Percentiles rank a stretch among this genome's conserved stretches.
phyloP scores from a whole-genome alignment of 2,113 vertebrate species.

The Eptesicus fuscus region DNA sequence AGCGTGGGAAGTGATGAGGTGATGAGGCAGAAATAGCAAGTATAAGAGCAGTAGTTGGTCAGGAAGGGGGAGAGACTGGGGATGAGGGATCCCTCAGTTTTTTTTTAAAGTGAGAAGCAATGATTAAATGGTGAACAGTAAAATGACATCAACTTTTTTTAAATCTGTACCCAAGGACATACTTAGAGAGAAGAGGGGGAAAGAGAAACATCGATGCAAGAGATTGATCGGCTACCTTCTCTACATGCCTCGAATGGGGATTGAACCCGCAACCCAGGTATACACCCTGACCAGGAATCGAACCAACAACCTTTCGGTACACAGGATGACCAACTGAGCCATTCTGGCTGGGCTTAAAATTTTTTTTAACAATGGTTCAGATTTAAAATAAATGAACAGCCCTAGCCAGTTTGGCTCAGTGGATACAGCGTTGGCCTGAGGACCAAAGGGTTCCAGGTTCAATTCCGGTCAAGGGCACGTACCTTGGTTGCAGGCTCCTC shows the following conservation, averaged over 20 bases:
- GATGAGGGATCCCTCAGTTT: background rate
- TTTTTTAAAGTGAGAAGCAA: background rate
- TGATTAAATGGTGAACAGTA: background rate
- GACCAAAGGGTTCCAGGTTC: too few relatives aligned
- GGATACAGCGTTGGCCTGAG: too few relatives aligned
- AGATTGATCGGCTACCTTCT: background rate
- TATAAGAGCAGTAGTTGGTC: background rate
- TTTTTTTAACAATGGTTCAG: background rate
- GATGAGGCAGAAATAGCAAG: background rate
- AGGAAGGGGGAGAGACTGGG: background rate
- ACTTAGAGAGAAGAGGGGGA: background rate
- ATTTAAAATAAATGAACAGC: constrained; percentile 22
- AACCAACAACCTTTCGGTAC: background rate
- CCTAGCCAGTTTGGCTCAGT: too few relatives aligned
- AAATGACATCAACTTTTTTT: background rate
- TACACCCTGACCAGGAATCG: too few relatives aligned
- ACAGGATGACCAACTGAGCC: background rate
- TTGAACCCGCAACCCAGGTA: too few relatives aligned
- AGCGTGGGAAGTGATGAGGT: background rate
- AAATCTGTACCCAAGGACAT: background rate
- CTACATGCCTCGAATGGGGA: background rate
- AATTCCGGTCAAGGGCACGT: too few relatives aligned
- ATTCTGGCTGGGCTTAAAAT: background rate
- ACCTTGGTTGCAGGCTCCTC: too few relatives aligned
- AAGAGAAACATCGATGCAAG: background rate